Base-by-base conservation (phyloP, 2,888 invertebrate species). In the Dynastes maya region DNA sequence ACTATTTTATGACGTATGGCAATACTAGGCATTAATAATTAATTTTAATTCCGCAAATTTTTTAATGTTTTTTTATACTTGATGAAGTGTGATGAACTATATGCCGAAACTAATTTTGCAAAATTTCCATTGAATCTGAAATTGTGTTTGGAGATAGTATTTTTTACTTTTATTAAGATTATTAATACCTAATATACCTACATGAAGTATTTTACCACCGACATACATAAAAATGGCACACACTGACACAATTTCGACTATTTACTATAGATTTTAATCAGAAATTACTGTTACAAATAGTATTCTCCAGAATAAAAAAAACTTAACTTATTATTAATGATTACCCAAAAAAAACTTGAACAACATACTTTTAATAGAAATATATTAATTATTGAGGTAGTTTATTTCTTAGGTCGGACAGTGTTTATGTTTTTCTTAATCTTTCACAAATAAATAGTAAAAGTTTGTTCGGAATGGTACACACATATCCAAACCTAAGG, bases 341-440 rank as follows among this genome's bases (percentile, higher is more conserved):
- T 78, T 80, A 81, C 81, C 82, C 81, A 80, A 82, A 81, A 81
- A 87, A 88, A 88, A 88, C 87, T 87, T 88, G 87, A 88, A 89
- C 87, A 88, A 88, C 88, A 87, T 88, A 86, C 81, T 83, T 83
- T 84, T 82, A 86, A 88, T 88, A 88, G 87, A 88, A 88, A 88
- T 88, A 88, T 89, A 89, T 88, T 86, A 88, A 88, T 88, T 88
- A 89, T 87, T 89, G 89, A 89, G 89, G 89, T 89, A 89, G 89
- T 88, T 80, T 88, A 87, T 85, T 87, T 87, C 89, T 88, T 88
- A 89, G 88, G 86, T 86, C 87, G 88, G 88, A 89, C 86, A 88
- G 86, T 79, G 79, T 80, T 74, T 75, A 72, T 67, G 16, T 68
- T 74, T 74, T 74, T 74, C 58, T 61, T 74, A 72, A 74, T 63